phyloP scores from a whole-genome alignment of 2,113 vertebrate species.

The Cygnus atratus region DNA sequence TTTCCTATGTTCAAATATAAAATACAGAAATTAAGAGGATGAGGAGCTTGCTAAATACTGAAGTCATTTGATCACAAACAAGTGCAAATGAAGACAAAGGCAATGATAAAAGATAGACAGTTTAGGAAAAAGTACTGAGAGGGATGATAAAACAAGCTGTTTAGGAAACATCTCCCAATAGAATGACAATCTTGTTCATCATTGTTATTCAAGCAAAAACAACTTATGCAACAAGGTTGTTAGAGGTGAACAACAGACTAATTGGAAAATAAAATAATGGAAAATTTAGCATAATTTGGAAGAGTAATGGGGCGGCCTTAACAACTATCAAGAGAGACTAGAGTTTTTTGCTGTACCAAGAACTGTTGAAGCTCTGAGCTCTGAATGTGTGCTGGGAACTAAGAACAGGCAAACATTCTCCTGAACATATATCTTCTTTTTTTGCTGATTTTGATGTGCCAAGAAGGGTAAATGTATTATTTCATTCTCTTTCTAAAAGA shows the following conservation, averaged over 20 bases:
- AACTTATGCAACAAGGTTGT: not conserved
- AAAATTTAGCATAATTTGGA: not conserved
- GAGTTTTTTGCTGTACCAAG: not conserved
- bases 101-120: not conserved
- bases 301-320: not conserved
- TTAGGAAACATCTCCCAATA: not conserved
- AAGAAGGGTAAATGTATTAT: not conserved
- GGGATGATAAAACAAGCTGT: not conserved
- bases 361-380: not conserved
- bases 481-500: constrained; percentile 19
- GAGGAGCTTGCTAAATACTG: not conserved
- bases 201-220: not conserved
- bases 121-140: not conserved
- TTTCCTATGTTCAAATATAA: not conserved
- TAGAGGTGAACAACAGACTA: not conserved
- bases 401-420: constrained; percentile 8
- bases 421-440: not conserved
- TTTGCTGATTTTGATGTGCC: not conserved
- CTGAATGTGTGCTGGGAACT: not conserved
- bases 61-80: not conserved
- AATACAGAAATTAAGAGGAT: not conserved
- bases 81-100: constrained; percentile 1
- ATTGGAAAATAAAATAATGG: not conserved
- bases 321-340: not conserved
- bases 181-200: not conserved